Evolutionary conservation across 2,888 invertebrate species (phyloP).

Genomic region (Sacculina carcini): DNA sequence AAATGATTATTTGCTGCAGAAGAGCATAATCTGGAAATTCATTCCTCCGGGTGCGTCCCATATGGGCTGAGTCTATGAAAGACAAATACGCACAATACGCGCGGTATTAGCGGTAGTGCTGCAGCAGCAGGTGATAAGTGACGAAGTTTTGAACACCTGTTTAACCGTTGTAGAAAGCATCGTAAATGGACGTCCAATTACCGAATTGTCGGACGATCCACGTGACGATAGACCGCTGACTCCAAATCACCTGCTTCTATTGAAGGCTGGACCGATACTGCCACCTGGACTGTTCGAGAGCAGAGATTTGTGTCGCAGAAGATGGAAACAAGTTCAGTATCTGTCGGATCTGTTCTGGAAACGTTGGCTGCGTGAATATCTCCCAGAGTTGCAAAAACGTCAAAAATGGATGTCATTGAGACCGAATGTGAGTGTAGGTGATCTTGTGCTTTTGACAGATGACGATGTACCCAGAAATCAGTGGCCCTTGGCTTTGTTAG

Average conservation of each 20-base stretch:
- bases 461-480: neutral
- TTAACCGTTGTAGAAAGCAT: slow-evolving; percentile 1
- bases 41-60: slow-evolving; percentile 5
- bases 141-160: slow-evolving; percentile 2
- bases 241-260: slow-evolving; percentile 5
- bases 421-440: neutral
- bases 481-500: slow-evolving; percentile 2
- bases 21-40: slow-evolving; percentile 1
- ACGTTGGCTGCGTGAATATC: slow-evolving; percentile 1
- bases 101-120: too few species aligned
- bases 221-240: slow-evolving; percentile 1
- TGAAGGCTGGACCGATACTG: neutral
- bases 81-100: slow-evolving; percentile 6
- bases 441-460: neutral
- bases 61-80: slow-evolving; percentile 5
- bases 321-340: neutral
- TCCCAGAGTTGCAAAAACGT: neutral
- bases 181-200: slow-evolving; percentile 3
- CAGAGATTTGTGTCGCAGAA: neutral
- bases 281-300: neutral
- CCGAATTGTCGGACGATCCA: neutral
- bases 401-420: neutral
- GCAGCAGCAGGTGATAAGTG: slow-evolving; percentile 1
- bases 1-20: too few species aligned
- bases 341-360: neutral